These are phyloP conservation scores for Frankliniella fusca DNA, from an alignment of 2,888 invertebrate genomes.

Conservation along the genomic window DNA sequence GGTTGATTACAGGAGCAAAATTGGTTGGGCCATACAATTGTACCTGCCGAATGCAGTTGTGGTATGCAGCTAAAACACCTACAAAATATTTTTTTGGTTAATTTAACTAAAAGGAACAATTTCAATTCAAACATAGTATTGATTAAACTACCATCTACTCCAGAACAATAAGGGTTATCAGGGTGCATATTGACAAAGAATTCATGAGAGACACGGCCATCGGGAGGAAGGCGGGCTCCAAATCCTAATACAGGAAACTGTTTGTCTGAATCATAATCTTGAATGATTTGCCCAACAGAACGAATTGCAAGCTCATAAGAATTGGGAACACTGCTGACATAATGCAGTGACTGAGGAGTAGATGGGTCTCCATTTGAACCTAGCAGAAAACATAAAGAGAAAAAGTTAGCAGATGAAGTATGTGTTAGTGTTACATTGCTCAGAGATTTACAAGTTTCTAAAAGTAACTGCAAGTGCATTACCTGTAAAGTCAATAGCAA, in stretches of 20 bases:
- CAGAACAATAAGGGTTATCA: conserved; percentile 50
- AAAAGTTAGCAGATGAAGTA: conserved; percentile 49
- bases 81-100: conserved; percentile 7
- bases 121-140: neutral
- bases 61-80: conserved; percentile 53
- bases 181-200: conserved; percentile 51
- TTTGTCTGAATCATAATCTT: conserved; percentile 52
- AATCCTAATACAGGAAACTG: conserved; percentile 49
- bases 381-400: conserved; percentile 39
- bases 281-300: conserved; percentile 48
- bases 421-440: conserved; percentile 43
- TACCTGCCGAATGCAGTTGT: conserved; percentile 50
- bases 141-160: conserved; percentile 44
- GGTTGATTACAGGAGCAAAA: conserved; percentile 56
- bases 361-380: conserved; percentile 48
- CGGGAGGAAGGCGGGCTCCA: conserved; percentile 47
- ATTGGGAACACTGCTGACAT: conserved; percentile 42
- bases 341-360: conserved; percentile 48
- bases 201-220: conserved; percentile 45
- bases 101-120: conserved; percentile 15
- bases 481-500: conserved; percentile 52
- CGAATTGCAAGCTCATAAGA: conserved; percentile 45
- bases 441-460: conserved; percentile 29
- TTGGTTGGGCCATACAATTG: conserved; percentile 58
- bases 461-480: conserved; percentile 32